Evolutionary conservation across 2,888 invertebrate genomes (phyloP).

Genomic region (Trissolcus brochymenae): DNA sequence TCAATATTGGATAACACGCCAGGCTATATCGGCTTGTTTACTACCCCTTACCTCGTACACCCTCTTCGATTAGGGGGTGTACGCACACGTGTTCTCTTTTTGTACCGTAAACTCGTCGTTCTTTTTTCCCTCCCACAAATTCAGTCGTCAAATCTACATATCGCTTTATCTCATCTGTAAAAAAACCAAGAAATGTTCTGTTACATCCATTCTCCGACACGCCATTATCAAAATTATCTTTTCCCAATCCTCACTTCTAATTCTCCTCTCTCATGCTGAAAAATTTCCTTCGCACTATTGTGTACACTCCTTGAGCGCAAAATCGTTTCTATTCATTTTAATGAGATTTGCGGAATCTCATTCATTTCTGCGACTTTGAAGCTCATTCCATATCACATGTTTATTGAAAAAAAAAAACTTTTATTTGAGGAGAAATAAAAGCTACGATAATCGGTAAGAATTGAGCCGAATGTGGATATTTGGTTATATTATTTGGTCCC

Average conservation of each 20-base stretch:
- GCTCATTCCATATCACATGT: constrained; percentile 25
- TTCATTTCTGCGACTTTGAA: background rate
- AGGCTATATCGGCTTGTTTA: constrained; percentile 74
- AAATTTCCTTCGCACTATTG: background rate
- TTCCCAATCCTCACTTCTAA: background rate
- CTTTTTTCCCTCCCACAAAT: constrained; percentile 60
- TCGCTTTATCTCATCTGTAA: constrained; percentile 56
- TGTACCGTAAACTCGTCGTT: constrained; percentile 65
- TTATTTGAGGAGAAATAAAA: constrained; percentile 20
- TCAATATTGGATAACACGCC: constrained; percentile 74
- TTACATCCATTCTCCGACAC: constrained; percentile 19
- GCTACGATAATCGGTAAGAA: constrained; percentile 27
- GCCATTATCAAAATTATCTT: constrained; percentile 37
- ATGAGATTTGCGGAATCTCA: constrained; percentile 27
- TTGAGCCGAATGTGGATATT: constrained; percentile 22
- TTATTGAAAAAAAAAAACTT: constrained; percentile 33
- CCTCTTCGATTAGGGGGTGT: constrained; percentile 57
- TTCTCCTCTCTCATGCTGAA: background rate
- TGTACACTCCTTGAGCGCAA: constrained; percentile 3
- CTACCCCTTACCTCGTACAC: constrained; percentile 64
- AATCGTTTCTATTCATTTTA: constrained; percentile 19
- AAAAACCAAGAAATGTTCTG: constrained; percentile 33
- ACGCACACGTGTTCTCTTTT: constrained; percentile 65
- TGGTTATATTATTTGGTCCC: constrained; percentile 22
- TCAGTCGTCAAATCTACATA: constrained; percentile 62